phyloP scores from a whole-genome alignment of 2,888 invertebrate species.

The Taphrorychus bicolor region DNA sequence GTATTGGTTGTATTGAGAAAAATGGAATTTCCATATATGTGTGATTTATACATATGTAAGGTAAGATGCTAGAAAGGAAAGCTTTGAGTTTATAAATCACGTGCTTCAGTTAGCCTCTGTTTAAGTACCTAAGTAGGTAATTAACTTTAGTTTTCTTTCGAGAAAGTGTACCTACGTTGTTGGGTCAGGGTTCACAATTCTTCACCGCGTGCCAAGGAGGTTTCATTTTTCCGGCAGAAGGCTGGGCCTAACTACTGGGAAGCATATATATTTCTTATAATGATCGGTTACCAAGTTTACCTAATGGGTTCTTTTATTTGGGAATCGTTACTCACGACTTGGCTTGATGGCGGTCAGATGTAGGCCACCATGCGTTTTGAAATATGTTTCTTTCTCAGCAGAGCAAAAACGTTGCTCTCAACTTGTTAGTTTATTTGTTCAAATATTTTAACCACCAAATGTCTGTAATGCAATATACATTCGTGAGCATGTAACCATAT shows the following conservation, averaged over 20 bases:
- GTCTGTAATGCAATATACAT: not conserved
- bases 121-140: not conserved
- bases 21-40: not conserved
- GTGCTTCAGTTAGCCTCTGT: not conserved
- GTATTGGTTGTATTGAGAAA: too few species aligned
- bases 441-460: not conserved
- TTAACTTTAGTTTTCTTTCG: conserved; percentile 9
- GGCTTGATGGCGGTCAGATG: not conserved
- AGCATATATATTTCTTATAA: conserved; percentile 22
- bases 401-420: not conserved
- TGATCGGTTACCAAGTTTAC: conserved; percentile 20
- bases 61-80: not conserved
- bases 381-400: not conserved
- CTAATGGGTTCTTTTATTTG: conserved; percentile 25
- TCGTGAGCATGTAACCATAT: too few species aligned
- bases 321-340: conserved; percentile 33
- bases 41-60: not conserved
- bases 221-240: not conserved
- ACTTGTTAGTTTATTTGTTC: not conserved
- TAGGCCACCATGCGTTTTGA: not conserved
- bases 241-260: conserved; percentile 17
- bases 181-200: conserved; percentile 12
- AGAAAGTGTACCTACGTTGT: conserved; percentile 20
- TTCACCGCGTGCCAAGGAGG: not conserved
- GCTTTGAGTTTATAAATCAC: not conserved